Evolutionary conservation across 2,888 invertebrate genomes (phyloP), one percentile per base, ranked within the genome.

Genomic region (Strigamia crassipes): DNA sequence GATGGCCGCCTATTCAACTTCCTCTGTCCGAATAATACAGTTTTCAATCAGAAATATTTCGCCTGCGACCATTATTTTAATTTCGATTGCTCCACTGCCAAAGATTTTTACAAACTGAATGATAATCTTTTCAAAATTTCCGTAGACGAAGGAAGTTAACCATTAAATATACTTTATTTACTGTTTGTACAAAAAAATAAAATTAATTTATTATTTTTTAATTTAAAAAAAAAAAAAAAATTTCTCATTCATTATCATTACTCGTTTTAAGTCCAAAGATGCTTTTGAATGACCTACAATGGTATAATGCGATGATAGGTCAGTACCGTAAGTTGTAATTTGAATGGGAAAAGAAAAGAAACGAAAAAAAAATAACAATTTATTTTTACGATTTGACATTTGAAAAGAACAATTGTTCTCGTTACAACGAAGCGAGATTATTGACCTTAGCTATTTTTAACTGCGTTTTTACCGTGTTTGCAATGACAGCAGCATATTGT

Each of bases 51-150:
- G 78, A 77, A 79, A 42, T 38, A 81, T 18, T 82, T 83, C 21
- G 83, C 83, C 41, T 83, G 83, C 42, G 83, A 83, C 51, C 83
- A 83, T 79, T 82, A 81, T 42, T 83, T 79, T 66, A 83, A 83
- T 38, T 83, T 83, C 51, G 81, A 83, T n/a, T 83, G 83, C 31
- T 56, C 77, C n/a, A 79, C 83, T 18, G 83, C 83, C 23, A 83
- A 51, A 77, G 79, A 79, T 23, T 83, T 61, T 51, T 83, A 83
- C 42, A 81, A 51, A 51, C 18, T 83, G n/a, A 83, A 83, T 79
- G 83, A 83, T 21, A 23, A 78, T 41, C 78, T 81, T 12, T 81
- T 81, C 18, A 42, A 27, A 21, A 78, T 81, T 34, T 66, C 81
- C 34, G n/a, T 27, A 9, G 81, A 81, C n/a, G 81, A 81, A 34